Evolutionary conservation across 2,797 vertebrate species (phyloP).

Genomic region (Heterohyrax brucei): DNA sequence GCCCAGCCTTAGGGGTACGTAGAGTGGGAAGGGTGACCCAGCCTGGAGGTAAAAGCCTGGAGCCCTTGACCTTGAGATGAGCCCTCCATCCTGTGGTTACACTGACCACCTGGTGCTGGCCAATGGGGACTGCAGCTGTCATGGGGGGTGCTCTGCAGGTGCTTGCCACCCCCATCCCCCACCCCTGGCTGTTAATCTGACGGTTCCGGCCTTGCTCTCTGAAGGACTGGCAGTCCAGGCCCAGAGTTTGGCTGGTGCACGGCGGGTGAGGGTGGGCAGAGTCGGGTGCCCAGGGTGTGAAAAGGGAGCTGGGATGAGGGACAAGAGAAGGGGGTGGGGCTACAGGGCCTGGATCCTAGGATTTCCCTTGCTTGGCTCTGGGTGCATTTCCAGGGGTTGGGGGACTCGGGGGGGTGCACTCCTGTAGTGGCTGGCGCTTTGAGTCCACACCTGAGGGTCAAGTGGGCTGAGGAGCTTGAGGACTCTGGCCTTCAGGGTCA

Average conservation of each 20-base stretch:
- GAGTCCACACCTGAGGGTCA: not conserved
- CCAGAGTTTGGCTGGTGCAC: not conserved
- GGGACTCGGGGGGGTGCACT: not conserved
- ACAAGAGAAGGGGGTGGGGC: not conserved
- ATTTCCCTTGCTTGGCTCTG: not conserved
- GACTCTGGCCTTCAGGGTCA: not conserved
- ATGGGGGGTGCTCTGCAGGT: constrained; percentile 67
- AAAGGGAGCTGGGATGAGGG: not conserved
- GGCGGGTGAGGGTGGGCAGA: not conserved
- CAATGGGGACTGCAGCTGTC: constrained; percentile 80
- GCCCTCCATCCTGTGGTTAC: not conserved
- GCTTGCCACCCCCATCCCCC: not conserved
- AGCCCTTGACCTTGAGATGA: constrained; percentile 72
- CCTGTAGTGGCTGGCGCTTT: not conserved
- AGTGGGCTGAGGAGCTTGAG: not conserved
- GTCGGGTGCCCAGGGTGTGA: constrained; percentile 31
- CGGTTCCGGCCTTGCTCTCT: constrained; percentile 78
- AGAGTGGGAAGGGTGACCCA: not conserved
- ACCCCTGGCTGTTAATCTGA: constrained; percentile 71
- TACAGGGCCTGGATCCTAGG: not conserved
- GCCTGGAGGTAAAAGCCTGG: not conserved
- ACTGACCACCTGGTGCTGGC: constrained; percentile 61
- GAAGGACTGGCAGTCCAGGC: constrained; percentile 69
- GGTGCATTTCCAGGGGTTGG: not conserved
- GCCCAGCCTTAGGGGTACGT: not conserved